These are phyloP conservation scores for Arrhamphus sclerolepis DNA, from an alignment of 2,797 vertebrate genomes.

Conservation along the genomic window DNA sequence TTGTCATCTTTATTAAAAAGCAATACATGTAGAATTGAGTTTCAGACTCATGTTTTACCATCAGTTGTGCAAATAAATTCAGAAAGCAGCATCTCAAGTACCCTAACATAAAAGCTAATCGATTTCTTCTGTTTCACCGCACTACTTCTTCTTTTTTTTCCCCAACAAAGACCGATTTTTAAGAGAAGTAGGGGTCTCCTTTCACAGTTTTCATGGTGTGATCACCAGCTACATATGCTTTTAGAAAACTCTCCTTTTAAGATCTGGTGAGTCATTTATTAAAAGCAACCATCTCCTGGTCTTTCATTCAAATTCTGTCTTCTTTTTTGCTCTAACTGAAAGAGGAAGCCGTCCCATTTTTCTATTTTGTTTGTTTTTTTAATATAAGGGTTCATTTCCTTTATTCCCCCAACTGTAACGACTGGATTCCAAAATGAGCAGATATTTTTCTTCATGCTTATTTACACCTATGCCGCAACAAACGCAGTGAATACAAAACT, in stretches of 20 bases:
- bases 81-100: constrained; percentile 19
- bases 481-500: constrained; percentile 2
- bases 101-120: constrained; percentile 27
- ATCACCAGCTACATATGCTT: constrained; percentile 33
- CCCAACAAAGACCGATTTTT: constrained; percentile 7
- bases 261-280: constrained; percentile 27
- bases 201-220: constrained; percentile 2
- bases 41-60: constrained; percentile 3
- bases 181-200: constrained; percentile 5
- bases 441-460: constrained; percentile 2
- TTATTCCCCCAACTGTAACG: constrained; percentile 19
- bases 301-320: constrained; percentile 40
- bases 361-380: background rate
- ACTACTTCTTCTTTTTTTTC: background rate
- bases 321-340: constrained; percentile 16
- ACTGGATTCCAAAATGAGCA: constrained; percentile 13
- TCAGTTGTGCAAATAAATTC: constrained; percentile 14
- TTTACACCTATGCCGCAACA: constrained; percentile 12
- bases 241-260: constrained; percentile 27
- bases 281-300: constrained; percentile 20
- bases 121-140: constrained; percentile 2
- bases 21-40: background rate
- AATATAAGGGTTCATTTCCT: constrained; percentile 18
- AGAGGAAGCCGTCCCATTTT: background rate
- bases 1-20: constrained; percentile 9